Conservation (phyloP, 2,113 vertebrate species). For the Leptodactylus fuscus region DNA sequence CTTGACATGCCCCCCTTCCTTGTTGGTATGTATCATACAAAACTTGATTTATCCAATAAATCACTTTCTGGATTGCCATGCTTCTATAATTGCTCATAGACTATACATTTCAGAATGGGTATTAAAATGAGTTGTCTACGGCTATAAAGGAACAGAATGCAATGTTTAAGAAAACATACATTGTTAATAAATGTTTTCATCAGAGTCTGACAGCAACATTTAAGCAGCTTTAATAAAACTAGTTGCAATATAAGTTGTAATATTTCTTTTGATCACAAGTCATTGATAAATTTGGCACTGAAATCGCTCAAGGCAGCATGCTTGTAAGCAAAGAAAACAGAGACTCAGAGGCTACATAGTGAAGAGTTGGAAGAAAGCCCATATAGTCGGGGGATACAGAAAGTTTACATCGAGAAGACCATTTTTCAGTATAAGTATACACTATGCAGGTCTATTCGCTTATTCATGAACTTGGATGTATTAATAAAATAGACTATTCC, state of each 20-base stretch:
- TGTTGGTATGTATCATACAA: too few species aligned
- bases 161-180: background rate
- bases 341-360: background rate
- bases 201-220: background rate
- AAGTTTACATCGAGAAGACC: background rate
- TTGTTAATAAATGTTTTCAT: conserved; percentile 4
- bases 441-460: background rate
- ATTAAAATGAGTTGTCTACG: background rate
- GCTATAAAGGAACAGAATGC: background rate
- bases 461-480: background rate
- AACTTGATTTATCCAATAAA: too few species aligned
- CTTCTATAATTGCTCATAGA: background rate
- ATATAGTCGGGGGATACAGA: background rate
- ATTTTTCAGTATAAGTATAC: background rate
- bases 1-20: too few species aligned
- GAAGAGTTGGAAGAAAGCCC: background rate
- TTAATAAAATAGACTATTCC: too few species aligned
- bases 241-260: conserved; percentile 8
- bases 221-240: conserved; percentile 12
- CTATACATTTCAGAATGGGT: background rate
- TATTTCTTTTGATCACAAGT: background rate
- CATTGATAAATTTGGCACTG: conserved; percentile 4
- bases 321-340: conserved; percentile 13
- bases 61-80: background rate
- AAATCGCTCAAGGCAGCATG: background rate